Evolutionary conservation across 1,140 invertebrate genomes (phyloP).

Genomic region (Asbolus verrucosus): DNA sequence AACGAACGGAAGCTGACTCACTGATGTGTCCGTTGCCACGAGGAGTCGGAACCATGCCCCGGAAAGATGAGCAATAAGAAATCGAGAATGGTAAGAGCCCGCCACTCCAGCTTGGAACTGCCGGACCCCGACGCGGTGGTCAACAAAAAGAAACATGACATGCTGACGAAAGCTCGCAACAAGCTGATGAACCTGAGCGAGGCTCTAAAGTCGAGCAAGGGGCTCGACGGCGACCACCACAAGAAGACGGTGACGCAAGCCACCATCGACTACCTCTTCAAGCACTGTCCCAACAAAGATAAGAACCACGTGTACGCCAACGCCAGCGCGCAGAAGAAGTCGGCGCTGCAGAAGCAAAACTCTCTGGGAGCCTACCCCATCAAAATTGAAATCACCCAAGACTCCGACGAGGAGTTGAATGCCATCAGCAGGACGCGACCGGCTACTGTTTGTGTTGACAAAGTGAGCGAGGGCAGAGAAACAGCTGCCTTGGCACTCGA

Average conservation of each 20-base stretch:
- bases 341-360: conserved; percentile 60
- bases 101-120: conserved; percentile 62
- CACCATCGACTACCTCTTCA: conserved; percentile 62
- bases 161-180: conserved; percentile 61
- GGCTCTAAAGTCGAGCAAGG: conserved; percentile 54
- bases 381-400: conserved; percentile 61
- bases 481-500: conserved; percentile 68
- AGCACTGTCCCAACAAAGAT: conserved; percentile 55
- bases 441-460: conserved; percentile 65
- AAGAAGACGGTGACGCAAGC: conserved; percentile 61
- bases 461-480: conserved; percentile 62
- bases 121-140: conserved; percentile 56
- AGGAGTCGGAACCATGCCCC: not conserved
- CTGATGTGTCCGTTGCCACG: too few relatives aligned
- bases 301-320: conserved; percentile 49
- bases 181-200: conserved; percentile 61
- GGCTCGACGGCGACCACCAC: conserved; percentile 48
- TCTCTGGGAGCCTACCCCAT: conserved; percentile 62
- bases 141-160: conserved; percentile 60
- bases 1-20: too few relatives aligned
- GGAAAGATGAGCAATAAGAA: conserved; percentile 53
- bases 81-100: conserved; percentile 55
- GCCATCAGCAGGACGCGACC: conserved; percentile 65
- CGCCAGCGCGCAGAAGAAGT: conserved; percentile 32
- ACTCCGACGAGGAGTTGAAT: conserved; percentile 58